These are phyloP conservation scores for Lithosia quadra DNA, from an alignment of 2,888 invertebrate species.

Conservation along the genomic window DNA sequence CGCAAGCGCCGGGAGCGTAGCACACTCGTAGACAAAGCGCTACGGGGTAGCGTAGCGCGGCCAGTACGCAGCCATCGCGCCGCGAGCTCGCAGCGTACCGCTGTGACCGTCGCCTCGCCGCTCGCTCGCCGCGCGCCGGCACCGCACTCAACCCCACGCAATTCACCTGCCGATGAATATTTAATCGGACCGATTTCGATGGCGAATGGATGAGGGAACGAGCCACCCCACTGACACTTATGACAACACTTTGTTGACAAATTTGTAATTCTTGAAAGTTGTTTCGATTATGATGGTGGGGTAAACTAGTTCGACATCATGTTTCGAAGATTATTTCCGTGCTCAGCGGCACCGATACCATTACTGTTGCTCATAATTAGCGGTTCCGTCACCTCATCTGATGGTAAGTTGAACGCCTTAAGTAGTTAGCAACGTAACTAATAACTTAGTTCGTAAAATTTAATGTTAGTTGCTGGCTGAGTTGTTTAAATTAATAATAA, in stretches of 20 bases:
- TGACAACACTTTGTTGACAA: slow-evolving; percentile 71
- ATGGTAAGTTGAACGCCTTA: slow-evolving; percentile 73
- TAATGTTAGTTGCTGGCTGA: slow-evolving; percentile 28
- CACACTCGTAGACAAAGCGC: slow-evolving; percentile 64
- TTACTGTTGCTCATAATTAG: slow-evolving; percentile 69
- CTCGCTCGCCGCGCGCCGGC: slow-evolving; percentile 65
- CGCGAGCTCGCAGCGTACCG: slow-evolving; percentile 55
- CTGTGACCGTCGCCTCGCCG: slow-evolving; percentile 43
- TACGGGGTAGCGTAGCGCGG: slow-evolving; percentile 71
- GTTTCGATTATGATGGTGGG: slow-evolving; percentile 68
- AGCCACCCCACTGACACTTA: slow-evolving; percentile 68
- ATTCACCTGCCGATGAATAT: slow-evolving; percentile 79
- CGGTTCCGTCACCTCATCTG: slow-evolving; percentile 70
- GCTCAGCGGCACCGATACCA: slow-evolving; percentile 62
- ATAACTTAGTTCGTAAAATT: slow-evolving; percentile 36
- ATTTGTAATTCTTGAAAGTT: slow-evolving; percentile 72
- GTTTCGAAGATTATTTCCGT: slow-evolving; percentile 70
- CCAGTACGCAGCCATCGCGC: slow-evolving; percentile 63
- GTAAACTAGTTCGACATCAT: slow-evolving; percentile 75
- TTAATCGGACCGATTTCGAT: slow-evolving; percentile 77
- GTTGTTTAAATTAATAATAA: slow-evolving; percentile 36
- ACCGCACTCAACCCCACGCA: slow-evolving; percentile 64
- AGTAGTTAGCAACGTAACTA: slow-evolving; percentile 48
- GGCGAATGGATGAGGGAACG: slow-evolving; percentile 77
- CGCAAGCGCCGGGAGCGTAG: slow-evolving; percentile 80